Evolutionary conservation across 1,140 invertebrate species (phyloP), one percentile per base, ranked within the genome.

Genomic region (Drosophila jambulina): DNA sequence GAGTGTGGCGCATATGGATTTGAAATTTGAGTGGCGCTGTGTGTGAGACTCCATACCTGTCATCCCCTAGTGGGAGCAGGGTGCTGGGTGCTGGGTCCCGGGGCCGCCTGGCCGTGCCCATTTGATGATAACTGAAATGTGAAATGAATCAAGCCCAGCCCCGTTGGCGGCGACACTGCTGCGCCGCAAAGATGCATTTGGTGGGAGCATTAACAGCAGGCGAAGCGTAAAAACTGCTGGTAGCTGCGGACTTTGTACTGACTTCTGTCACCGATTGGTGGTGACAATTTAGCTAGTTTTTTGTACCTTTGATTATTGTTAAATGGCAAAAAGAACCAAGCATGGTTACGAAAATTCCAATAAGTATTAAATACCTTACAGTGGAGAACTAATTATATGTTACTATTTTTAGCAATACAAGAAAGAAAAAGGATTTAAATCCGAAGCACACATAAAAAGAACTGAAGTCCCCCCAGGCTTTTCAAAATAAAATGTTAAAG

Each of bases 121-220:
- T 53, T 62, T 75, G 74, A 85, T 85, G 75, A 87, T 85, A 82
- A 82, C 82, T 87, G 64, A 77, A 80, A 80, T 65, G 61, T 43
- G 63, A 78, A 71, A 62, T 40, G 75, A 88, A 75, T 82, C 75
- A 86, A 63, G 63, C 53, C 49, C 79, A 68, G 54, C 65, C 62
- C 42, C 46, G 54, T 48, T 69, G 67, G 49, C 71, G 81, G 53
- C 53, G 48, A 60, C 54, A 29, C 45, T 58, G 49, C 57, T 42
- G 68, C 58, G 49, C 53, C 65, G 68, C 74, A 80, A 54, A 69
- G 58, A 80, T 79, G 59, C 63, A 71, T 82, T 81, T 60, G 80
- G 82, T 78, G 63, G 65, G 51, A 38, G 77, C 58, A 69, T 72
- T 54, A 46, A 64, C 75, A 63, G 71, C 63, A 80, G 69, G 25